Conservation (phyloP, 2,888 invertebrate genomes). For the Limenitis arthemis region DNA sequence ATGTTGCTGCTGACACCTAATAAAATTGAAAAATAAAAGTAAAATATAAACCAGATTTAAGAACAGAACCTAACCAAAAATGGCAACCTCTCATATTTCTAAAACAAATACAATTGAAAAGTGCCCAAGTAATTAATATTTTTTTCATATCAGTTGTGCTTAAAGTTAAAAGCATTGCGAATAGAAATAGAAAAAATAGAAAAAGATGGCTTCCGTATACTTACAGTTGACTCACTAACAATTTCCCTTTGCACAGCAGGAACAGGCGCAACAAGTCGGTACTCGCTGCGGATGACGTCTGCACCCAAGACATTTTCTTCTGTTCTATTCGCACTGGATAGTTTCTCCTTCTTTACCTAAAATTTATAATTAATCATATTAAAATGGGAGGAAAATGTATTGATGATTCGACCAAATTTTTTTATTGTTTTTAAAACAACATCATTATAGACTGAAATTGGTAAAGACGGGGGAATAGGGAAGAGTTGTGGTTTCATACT, state of each 20-base stretch:
- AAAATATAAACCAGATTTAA: too few species aligned
- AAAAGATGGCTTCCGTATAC: not conserved
- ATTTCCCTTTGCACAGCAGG: slow-evolving; percentile 75
- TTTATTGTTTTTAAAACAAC: too few species aligned
- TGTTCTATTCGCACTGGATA: slow-evolving; percentile 32
- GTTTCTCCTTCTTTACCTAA: slow-evolving; percentile 59
- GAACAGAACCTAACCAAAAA: too few species aligned
- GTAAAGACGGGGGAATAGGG: too few species aligned
- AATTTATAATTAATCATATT: not conserved
- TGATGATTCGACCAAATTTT: too few species aligned
- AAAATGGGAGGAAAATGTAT: not conserved
- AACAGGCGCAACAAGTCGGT: slow-evolving; percentile 45
- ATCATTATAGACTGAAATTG: too few species aligned
- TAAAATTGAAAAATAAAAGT: too few species aligned
- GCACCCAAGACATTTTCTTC: slow-evolving; percentile 40
- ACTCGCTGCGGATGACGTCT: slow-evolving; percentile 61
- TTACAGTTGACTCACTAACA: slow-evolving; percentile 75
- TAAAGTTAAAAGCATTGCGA: not conserved
- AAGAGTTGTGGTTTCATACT: too few species aligned
- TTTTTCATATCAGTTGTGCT: not conserved
- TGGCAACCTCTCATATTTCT: too few species aligned
- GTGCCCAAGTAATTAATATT: not conserved
- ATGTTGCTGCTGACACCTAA: slow-evolving; percentile 74
- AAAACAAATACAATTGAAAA: too few species aligned
- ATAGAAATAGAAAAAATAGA: too few species aligned